phyloP scores from a whole-genome alignment of 2,113 vertebrate species.

The Petromus typicus region DNA sequence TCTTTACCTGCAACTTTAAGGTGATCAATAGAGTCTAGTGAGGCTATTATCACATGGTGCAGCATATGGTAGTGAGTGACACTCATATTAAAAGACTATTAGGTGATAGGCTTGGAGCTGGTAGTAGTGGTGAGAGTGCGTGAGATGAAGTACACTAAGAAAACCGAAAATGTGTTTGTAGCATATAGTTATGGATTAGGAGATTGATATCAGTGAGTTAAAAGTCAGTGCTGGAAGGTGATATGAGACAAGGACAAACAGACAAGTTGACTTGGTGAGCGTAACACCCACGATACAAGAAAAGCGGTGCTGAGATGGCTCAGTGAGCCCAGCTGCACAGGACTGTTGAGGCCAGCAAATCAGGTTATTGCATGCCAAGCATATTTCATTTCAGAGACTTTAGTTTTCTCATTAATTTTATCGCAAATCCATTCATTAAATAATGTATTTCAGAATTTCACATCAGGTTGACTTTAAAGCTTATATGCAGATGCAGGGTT shows the following conservation, averaged over 20 bases:
- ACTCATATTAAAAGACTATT: neutral
- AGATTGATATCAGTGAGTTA: neutral
- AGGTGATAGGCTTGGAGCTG: neutral
- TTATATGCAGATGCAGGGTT: slow-evolving; percentile 61
- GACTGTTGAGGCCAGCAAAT: slow-evolving; percentile 62
- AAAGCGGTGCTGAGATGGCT: neutral
- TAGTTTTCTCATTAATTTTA: slow-evolving; percentile 78
- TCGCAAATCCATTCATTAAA: slow-evolving; percentile 76
- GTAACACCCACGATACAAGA: slow-evolving; percentile 28
- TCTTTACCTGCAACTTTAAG: neutral
- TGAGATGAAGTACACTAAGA: neutral
- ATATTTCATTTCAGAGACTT: slow-evolving; percentile 69
- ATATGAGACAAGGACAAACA: slow-evolving; percentile 9
- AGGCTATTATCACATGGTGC: neutral
- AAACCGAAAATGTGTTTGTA: neutral
- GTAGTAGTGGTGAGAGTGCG: neutral
- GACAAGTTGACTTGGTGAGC: slow-evolving; percentile 33
- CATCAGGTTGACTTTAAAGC: slow-evolving; percentile 72
- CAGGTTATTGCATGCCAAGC: slow-evolving; percentile 68
- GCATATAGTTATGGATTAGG: neutral
- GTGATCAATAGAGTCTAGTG: neutral
- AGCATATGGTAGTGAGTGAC: neutral
- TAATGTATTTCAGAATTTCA: slow-evolving; percentile 71
- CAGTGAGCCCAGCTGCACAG: slow-evolving; percentile 49
- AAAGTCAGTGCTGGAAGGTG: slow-evolving; percentile 1